phyloP scores from a whole-genome alignment of 2,113 vertebrate species.

The Rallus limicola region DNA sequence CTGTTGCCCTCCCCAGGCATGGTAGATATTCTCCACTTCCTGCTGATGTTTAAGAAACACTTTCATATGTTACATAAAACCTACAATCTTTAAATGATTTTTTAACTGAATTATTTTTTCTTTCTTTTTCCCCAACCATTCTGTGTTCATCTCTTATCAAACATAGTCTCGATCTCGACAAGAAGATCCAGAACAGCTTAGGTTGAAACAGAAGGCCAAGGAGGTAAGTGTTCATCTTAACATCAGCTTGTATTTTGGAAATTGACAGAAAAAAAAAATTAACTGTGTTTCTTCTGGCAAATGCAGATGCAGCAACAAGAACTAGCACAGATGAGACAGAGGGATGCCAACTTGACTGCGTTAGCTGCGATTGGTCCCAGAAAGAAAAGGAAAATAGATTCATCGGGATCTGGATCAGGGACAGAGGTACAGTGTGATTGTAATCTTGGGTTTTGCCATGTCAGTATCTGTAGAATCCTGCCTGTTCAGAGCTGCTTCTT shows the following conservation, averaged over 20 bases:
- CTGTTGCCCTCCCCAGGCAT: background rate
- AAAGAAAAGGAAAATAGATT: constrained; percentile 89
- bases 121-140: background rate
- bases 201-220: constrained; percentile 93
- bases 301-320: constrained; percentile 93
- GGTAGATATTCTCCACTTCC: background rate
- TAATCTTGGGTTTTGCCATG: background rate
- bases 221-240: constrained; percentile 76
- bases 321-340: constrained; percentile 90
- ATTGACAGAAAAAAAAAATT: background rate
- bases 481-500: background rate
- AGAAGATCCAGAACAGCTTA: constrained; percentile 91
- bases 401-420: constrained; percentile 79
- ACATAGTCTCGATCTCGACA: constrained; percentile 89
- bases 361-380: constrained; percentile 90
- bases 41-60: background rate
- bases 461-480: background rate
- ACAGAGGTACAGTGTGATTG: constrained; percentile 79
- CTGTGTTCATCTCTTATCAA: background rate
- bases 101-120: background rate
- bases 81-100: background rate
- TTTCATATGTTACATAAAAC: background rate
- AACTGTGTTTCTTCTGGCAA: background rate
- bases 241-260: background rate
- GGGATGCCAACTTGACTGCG: constrained; percentile 92